Conservation (phyloP, 2,888 invertebrate species). For the Sinotaia quadrata region DNA sequence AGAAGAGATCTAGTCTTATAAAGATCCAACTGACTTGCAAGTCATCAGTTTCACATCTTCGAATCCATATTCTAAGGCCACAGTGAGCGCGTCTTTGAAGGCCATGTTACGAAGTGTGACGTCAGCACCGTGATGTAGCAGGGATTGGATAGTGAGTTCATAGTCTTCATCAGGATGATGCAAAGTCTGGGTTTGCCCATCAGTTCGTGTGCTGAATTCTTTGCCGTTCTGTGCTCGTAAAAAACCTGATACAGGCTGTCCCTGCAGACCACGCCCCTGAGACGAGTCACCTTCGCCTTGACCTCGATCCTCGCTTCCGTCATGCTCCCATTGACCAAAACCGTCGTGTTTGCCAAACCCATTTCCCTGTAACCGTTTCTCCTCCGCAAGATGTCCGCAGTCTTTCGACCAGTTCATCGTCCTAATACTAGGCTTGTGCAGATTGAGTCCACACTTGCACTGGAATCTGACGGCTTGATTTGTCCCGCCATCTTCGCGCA, state of each 20-base stretch:
- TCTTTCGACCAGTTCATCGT: neutral
- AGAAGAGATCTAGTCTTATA: no score
- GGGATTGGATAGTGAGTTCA: neutral
- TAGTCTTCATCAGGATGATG: neutral
- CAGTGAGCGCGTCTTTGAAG: no score
- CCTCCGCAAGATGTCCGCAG: neutral
- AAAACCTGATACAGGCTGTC: neutral
- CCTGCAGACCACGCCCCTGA: neutral
- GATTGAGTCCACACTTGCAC: neutral
- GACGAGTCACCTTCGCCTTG: no score
- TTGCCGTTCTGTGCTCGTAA: neutral
- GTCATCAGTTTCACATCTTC: no score
- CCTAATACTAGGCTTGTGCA: neutral
- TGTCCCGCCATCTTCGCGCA: no score
- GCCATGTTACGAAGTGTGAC: neutral
- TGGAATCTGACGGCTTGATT: no score
- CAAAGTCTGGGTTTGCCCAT: no score
- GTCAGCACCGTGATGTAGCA: conserved; percentile 3
- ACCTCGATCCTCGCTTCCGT: neutral
- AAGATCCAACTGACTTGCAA: no score
- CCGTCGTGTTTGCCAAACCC: neutral
- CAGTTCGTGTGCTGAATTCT: neutral
- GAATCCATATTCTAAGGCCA: no score
- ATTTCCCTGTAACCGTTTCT: no score
- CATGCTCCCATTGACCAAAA: neutral